Base-by-base conservation (phyloP, 2,888 invertebrate species). In the Pachymerium ferrugineum region DNA sequence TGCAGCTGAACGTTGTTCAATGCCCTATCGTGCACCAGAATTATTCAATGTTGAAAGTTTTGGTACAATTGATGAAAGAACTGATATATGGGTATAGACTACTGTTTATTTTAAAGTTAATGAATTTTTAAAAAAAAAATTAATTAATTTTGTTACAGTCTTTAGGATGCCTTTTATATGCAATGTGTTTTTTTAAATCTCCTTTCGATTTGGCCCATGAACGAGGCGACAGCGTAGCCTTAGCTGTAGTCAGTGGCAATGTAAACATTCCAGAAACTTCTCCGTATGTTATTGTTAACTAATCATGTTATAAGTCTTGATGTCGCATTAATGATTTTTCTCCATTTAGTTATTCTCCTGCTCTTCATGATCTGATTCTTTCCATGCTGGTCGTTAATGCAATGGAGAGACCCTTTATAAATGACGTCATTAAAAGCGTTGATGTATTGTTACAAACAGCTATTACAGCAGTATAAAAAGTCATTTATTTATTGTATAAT, bases 1-100 rank as follows among this genome's bases (percentile, higher is more conserved):
- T 72, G 93, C 93, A 0, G 91, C 90, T 70, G 93, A 94, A 83
- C 85, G 90, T 75, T 92, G 92, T 81, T 91, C 92, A 28, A 93
- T 94, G 89, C 89, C 93, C 2, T 95, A 93, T 80, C 84, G 92
- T 78, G 92, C 94, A 0, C 94, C 94, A 0, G 94, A 94, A 82
- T 83, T 95, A 71, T 95, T 94, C 80, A 89, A 89, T 78, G 92
- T 94, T 10, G 90, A 93, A 82, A 89, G 89, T 75, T 89, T 91
- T 79, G 88, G 90, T 79, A 88, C 88, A 78, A 87, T 94, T 74
- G 92, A 93, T 81, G 91, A 93, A 82, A 84, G 91, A 77, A 91
- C 91, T 35, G 94, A 94, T 83, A 89, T 94, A 80, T 94, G 94
- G 94, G 90, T 90, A 83, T 80, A 81, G 77, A 68, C 33, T 22